Conservation (phyloP, 2,113 vertebrate species). For the Petromus typicus region DNA sequence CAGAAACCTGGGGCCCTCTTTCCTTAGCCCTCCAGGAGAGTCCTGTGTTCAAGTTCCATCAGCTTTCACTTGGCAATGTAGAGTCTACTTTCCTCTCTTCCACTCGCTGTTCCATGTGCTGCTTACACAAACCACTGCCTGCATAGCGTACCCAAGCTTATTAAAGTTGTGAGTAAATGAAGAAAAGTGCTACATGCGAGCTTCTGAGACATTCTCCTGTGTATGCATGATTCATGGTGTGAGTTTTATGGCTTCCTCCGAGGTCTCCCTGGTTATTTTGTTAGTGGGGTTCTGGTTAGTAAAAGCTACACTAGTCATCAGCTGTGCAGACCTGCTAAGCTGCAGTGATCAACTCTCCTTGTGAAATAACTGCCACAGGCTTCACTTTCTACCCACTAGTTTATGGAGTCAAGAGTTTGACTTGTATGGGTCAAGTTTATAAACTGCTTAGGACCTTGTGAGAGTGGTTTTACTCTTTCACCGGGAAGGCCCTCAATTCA, state of each 20-base stretch:
- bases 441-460: background rate
- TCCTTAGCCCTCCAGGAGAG: background rate
- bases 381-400: background rate
- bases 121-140: background rate
- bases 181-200: background rate
- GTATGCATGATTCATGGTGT: background rate
- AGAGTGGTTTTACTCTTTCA: background rate
- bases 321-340: background rate
- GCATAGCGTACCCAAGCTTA: slow-evolving; percentile 28
- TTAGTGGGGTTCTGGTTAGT: background rate
- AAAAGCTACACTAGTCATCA: background rate
- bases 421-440: background rate
- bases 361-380: background rate
- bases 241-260: slow-evolving; percentile 45
- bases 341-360: background rate
- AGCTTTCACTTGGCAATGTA: background rate
- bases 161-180: slow-evolving; percentile 31
- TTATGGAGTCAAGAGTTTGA: background rate
- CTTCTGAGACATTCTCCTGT: slow-evolving; percentile 25
- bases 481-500: background rate
- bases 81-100: background rate
- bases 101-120: background rate
- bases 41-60: background rate
- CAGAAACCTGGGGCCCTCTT: background rate
- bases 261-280: slow-evolving; percentile 29